phyloP scores from a whole-genome alignment of 2,797 vertebrate genomes.

The Anabas testudineus region DNA sequence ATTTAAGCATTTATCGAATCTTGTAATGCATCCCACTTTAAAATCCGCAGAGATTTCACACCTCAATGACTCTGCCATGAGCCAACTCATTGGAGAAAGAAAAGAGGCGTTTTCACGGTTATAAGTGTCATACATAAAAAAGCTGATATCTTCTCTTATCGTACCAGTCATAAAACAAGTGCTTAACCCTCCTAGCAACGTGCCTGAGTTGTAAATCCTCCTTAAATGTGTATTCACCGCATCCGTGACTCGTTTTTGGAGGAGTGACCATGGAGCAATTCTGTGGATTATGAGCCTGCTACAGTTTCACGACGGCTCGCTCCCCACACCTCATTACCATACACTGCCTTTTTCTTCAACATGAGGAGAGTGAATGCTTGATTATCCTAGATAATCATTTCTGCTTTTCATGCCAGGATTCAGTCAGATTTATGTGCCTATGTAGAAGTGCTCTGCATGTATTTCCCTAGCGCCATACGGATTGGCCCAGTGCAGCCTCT shows the following conservation, averaged over 20 bases:
- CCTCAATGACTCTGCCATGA: slow-evolving; percentile 57
- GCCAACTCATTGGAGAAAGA: slow-evolving; percentile 45
- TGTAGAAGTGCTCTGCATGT: slow-evolving; percentile 58
- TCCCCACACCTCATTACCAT: slow-evolving; percentile 65
- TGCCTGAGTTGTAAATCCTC: slow-evolving; percentile 74
- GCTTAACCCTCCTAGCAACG: slow-evolving; percentile 68
- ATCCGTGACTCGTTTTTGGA: slow-evolving; percentile 61
- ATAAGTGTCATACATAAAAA: slow-evolving; percentile 76
- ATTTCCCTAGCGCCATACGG: slow-evolving; percentile 44
- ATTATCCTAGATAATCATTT: slow-evolving; percentile 82
- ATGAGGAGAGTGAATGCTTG: slow-evolving; percentile 79
- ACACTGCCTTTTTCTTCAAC: slow-evolving; percentile 68
- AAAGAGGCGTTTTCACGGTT: slow-evolving; percentile 71
- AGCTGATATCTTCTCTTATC: slow-evolving; percentile 76
- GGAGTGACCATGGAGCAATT: slow-evolving; percentile 72
- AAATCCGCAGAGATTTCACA: slow-evolving; percentile 70
- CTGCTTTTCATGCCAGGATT: slow-evolving; percentile 72
- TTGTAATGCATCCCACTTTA: slow-evolving; percentile 57
- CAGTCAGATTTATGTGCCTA: slow-evolving; percentile 71
- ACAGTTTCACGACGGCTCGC: slow-evolving; percentile 18
- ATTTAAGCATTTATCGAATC: slow-evolving; percentile 51
- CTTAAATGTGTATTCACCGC: slow-evolving; percentile 72
- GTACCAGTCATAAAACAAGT: slow-evolving; percentile 77
- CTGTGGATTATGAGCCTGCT: slow-evolving; percentile 68
- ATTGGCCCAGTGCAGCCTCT: slow-evolving; percentile 39